phyloP scores from a whole-genome alignment of 2,888 invertebrate species.

The Caenorhabditis sp. region DNA sequence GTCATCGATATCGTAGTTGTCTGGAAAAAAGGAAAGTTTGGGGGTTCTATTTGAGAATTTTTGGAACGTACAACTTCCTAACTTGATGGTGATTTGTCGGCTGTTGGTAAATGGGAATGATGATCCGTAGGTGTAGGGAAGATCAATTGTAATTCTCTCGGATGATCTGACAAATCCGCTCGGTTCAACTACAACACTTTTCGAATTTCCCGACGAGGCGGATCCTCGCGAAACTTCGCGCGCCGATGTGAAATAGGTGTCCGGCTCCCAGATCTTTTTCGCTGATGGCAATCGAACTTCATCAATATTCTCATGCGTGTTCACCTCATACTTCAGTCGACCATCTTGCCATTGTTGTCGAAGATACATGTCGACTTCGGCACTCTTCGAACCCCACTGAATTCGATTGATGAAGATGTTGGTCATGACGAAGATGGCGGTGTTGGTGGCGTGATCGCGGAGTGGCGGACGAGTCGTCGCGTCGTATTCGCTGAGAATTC shows the following conservation, averaged over 20 bases:
- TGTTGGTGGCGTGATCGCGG: slow-evolving; percentile 63
- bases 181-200: slow-evolving; percentile 57
- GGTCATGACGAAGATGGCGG: slow-evolving; percentile 64
- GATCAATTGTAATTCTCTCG: slow-evolving; percentile 50
- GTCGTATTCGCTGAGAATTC: slow-evolving; percentile 63
- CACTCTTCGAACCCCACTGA: slow-evolving; percentile 57
- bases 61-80: slow-evolving; percentile 49
- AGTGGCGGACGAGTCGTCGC: slow-evolving; percentile 63
- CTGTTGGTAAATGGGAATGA: slow-evolving; percentile 55
- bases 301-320: slow-evolving; percentile 60
- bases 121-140: slow-evolving; percentile 46
- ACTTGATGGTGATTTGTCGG: slow-evolving; percentile 46
- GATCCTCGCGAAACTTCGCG: slow-evolving; percentile 38
- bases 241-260: slow-evolving; percentile 63
- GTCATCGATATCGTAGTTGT: slow-evolving; percentile 63
- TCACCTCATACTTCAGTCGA: slow-evolving; percentile 65
- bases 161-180: slow-evolving; percentile 60
- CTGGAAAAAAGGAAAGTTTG: slow-evolving; percentile 15
- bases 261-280: slow-evolving; percentile 64
- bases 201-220: slow-evolving; percentile 12
- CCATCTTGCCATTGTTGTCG: slow-evolving; percentile 69
- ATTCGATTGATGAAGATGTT: slow-evolving; percentile 63
- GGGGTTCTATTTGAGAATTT: neutral
- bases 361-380: slow-evolving; percentile 68
- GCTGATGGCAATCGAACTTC: slow-evolving; percentile 60